These are phyloP conservation scores for Erythrolamprus reginae DNA, from an alignment of 2,113 vertebrate species.

Conservation along the genomic window DNA sequence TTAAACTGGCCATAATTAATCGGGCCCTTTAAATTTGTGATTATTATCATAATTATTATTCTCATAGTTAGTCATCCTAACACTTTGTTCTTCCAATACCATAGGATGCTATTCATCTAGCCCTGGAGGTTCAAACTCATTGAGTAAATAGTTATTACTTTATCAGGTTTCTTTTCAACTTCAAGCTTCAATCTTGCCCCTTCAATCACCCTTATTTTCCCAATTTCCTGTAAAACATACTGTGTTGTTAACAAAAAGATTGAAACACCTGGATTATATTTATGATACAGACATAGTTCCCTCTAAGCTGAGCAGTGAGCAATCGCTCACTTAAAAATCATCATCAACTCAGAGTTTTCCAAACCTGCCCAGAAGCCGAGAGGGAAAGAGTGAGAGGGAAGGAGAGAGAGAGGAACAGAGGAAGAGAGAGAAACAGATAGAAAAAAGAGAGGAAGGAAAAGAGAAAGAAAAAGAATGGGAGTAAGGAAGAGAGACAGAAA, in stretches of 20 bases:
- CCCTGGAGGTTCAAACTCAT: not conserved
- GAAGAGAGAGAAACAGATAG: too few species aligned
- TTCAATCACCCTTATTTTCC: not conserved
- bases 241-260: not conserved
- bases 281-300: not conserved
- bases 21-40: not conserved
- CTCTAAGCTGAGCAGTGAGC: too few species aligned
- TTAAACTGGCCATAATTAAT: not conserved
- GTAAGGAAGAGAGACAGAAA: too few species aligned
- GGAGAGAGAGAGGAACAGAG: too few species aligned
- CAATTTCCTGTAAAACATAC: not conserved
- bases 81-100: not conserved
- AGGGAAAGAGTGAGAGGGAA: too few species aligned
- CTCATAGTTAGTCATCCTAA: not conserved
- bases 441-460: too few species aligned
- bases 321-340: too few species aligned
- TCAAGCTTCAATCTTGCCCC: not conserved
- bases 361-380: too few species aligned
- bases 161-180: not conserved
- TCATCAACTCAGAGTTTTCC: too few species aligned
- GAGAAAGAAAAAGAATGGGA: too few species aligned
- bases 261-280: not conserved
- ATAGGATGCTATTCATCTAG: not conserved
- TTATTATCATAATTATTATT: not conserved
- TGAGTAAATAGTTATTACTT: not conserved